phyloP scores from a whole-genome alignment of 2,113 vertebrate species.

The Cavia porcellus region DNA sequence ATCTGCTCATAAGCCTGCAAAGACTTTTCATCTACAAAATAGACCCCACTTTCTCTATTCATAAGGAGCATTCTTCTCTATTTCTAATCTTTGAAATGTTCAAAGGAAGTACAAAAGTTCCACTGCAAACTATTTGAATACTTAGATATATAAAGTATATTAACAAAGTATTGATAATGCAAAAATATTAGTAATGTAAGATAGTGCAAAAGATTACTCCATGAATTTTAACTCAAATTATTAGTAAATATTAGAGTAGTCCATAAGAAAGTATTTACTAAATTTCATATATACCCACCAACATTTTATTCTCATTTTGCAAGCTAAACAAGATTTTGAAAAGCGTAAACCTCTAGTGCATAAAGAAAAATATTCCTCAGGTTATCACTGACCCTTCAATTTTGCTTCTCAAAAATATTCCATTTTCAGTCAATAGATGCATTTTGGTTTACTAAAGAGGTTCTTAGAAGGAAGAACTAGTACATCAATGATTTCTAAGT shows the following conservation, averaged over 20 bases:
- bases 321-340: neutral
- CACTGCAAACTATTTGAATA: constrained; percentile 20
- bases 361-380: constrained; percentile 26
- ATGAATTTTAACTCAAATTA: constrained; percentile 25
- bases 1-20: neutral
- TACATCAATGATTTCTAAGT: constrained; percentile 33
- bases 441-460: constrained; percentile 46
- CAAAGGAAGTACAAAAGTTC: neutral
- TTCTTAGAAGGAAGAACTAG: neutral
- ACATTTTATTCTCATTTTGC: constrained; percentile 14
- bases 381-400: neutral
- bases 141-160: neutral
- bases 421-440: neutral
- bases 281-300: constrained; percentile 13
- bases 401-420: constrained; percentile 13
- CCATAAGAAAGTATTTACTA: neutral
- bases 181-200: neutral
- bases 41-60: neutral
- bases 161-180: neutral
- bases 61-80: neutral
- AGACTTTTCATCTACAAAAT: constrained; percentile 26
- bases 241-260: constrained; percentile 32
- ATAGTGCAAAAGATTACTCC: neutral
- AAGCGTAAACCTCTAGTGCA: neutral
- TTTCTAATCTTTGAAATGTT: neutral